phyloP scores from a whole-genome alignment of 2,888 invertebrate species.

The Calliopum simillimum region DNA sequence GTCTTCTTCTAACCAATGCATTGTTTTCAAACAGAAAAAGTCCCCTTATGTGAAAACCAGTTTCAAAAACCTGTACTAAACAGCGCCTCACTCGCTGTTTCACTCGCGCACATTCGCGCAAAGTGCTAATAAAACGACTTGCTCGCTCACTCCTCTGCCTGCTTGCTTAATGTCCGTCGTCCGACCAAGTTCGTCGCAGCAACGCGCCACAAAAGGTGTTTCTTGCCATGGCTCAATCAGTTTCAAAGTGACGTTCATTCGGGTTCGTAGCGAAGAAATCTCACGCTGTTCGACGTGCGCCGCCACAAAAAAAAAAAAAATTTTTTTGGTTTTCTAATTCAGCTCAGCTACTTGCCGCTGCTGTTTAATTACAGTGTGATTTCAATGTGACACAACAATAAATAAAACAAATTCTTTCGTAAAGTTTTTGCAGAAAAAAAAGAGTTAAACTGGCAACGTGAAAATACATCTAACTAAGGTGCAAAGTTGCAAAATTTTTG shows the following conservation, averaged over 20 bases:
- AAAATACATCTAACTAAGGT: too few species aligned
- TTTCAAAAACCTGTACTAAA: neutral
- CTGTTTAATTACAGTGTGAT: neutral
- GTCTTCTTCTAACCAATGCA: neutral
- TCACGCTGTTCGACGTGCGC: conserved; percentile 7
- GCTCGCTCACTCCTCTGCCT: conserved; percentile 3
- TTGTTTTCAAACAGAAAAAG: conserved; percentile 25
- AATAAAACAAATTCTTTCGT: too few species aligned
- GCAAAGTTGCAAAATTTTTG: too few species aligned
- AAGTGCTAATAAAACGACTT: neutral
- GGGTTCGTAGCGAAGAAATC: conserved; percentile 44
- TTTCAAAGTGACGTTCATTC: conserved; percentile 66
- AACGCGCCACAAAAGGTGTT: conserved; percentile 53
- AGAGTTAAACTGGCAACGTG: too few species aligned
- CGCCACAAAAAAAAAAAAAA: neutral
- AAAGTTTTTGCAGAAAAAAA: too few species aligned
- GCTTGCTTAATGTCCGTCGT: neutral
- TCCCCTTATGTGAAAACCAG: neutral
- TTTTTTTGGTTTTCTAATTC: too few species aligned
- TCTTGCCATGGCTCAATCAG: conserved; percentile 57
- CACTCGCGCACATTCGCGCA: conserved; percentile 6
- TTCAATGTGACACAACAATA: too few species aligned
- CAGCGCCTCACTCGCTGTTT: neutral
- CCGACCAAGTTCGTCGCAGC: conserved; percentile 33
- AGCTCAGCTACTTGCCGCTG: neutral